Evolutionary conservation across 2,113 vertebrate species (phyloP), one percentile per base, ranked within the genome.

Genomic region (Microcebus jonahi): DNA sequence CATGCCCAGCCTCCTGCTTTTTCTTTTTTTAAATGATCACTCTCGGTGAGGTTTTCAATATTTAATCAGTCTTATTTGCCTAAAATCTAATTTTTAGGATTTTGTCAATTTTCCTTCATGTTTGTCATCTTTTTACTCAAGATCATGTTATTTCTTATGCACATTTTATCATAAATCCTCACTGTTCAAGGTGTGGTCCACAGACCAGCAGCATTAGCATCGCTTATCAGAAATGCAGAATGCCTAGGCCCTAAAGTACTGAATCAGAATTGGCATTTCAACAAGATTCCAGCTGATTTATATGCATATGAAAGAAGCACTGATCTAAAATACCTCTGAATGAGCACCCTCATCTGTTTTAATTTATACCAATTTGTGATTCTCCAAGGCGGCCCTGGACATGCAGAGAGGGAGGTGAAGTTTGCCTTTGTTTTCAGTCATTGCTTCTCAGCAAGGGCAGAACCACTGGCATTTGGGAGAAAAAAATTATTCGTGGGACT

Each of bases 21-120:
- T 53, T 67, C 50, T 36, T 57, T 57, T 39, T 39, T 39, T 39
- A 39, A 91, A 21, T 31, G 53, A 70, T n/a, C 34, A 21, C 67
- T 61, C 42, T 89, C 84, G 5, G 10, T 87, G n/a, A 34, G 13
- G 68, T 76, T 96, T 91, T 90, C 53, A 91, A 57, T 82, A 87
- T 80, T 95, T 95, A 53, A 55, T 83, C 42, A 61, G 65, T 48
- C 10, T 63, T 68, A 57, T 53, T 25, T 57, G 21, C 25, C 20
- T 89, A 57, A 73, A 82, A 57, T 76, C 8, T 77, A 73, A 23
- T 6, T 55, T 11, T 73, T 18, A 55, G 10, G 65, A 73, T 61
- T 57, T 6, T 90, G 34, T 67, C 34, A 67, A 20, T 50, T 91
- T 97, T 82, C 42, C 82, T 82, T 93, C 27, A 79, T 59, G 25